phyloP scores from a whole-genome alignment of 2,113 vertebrate genomes.

The Polyodon spathula region DNA sequence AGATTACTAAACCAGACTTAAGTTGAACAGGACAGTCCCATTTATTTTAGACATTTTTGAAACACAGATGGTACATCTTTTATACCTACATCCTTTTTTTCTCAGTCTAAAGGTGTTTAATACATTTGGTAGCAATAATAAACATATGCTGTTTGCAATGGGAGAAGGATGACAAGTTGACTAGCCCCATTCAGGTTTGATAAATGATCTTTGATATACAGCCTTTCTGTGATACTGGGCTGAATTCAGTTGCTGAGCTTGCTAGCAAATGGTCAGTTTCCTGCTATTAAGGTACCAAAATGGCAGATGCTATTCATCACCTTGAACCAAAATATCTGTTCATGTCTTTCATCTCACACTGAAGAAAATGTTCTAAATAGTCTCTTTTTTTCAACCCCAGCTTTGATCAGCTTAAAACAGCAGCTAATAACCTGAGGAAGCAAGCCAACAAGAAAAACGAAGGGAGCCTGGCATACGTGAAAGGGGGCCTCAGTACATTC shows the following conservation, averaged over 20 bases:
- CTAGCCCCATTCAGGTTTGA: background rate
- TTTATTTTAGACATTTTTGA: no score
- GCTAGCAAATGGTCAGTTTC: background rate
- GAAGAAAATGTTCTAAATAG: background rate
- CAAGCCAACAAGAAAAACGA: conserved; percentile 95
- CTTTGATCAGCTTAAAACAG: conserved; percentile 83
- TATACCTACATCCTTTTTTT: background rate
- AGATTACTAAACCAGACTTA: no score
- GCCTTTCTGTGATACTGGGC: background rate
- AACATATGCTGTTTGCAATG: background rate
- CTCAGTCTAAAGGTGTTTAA: background rate
- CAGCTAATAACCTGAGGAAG: conserved; percentile 81
- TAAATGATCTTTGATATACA: background rate
- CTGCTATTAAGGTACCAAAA: background rate
- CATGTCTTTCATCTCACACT: no score
- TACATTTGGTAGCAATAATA: background rate
- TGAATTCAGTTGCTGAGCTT: background rate
- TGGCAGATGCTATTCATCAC: background rate
- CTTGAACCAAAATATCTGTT: background rate
- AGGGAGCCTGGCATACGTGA: conserved; percentile 88
- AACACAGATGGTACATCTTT: no score
- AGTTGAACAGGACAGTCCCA: no score
- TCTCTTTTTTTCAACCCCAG: conserved; percentile 49
- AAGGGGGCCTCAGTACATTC: conserved; percentile 95
- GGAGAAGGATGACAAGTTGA: background rate